Base-by-base conservation (phyloP, 2,113 vertebrate genomes). In the Arothron firmamentum region DNA sequence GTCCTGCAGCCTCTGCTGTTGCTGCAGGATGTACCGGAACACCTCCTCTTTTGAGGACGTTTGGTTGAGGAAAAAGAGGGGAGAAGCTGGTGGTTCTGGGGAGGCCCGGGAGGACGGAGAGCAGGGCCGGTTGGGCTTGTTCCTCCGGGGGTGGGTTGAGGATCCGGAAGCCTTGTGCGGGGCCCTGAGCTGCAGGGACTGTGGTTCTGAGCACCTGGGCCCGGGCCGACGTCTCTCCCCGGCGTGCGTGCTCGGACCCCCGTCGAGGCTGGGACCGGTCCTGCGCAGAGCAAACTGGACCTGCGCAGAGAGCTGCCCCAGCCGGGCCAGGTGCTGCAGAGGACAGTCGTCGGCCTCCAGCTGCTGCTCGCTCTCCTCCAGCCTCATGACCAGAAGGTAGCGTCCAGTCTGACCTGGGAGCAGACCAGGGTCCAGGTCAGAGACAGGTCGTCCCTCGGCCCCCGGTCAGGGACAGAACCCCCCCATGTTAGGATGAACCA, bases 341-440 rank as follows among this genome's bases (percentile, higher is more conserved):
- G 94, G 95, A 23, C 90, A 88, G 62, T 97, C 96, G 19, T 90
- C 89, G 0, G 94, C 93, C 18, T 92, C 81, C 25, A 98, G 85
- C 68, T 93, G 93, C 43, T 90, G 83, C 75, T 99, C 95, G 5
- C 89, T 94, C 60, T 92, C 94, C 15, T 90, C 85, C 23, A 94
- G 81, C 76, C 91, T 94, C 88, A 95, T 88, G 67, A 94, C 82
- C 1, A 98, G 92, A 51, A 95, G 82, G 1, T 96, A 98, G 6
- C 96, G 94, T 17, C 96, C 96, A 0, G 94, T 99, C 87, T 94
- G 94, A 77, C 96, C 95, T 98, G 85, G 19, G 1, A 50, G 21
- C 46, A 5, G 38, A 3, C 1, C 4, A 38, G 47, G n/a, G 9
- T 18, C 2, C 45, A n/a, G 16, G 47, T 25, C n/a, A 6, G 17